Percentiles rank a stretch among this genome's conserved stretches.
Conservation (phyloP, 2,888 invertebrate species). For the Perizoma affinitatum region DNA sequence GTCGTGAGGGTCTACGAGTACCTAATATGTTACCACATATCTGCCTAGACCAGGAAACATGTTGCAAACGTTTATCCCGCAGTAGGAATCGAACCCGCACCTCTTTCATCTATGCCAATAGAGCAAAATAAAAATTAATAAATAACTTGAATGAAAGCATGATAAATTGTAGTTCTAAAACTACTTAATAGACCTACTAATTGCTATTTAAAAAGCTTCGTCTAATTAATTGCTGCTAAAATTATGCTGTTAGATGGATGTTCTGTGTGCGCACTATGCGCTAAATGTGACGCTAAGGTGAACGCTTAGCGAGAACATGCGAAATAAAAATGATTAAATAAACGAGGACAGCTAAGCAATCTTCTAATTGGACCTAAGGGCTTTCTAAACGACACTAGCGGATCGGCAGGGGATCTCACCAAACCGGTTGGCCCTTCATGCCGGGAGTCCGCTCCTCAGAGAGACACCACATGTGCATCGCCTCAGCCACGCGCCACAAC, state of each 20-base stretch:
- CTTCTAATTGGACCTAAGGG: conserved; percentile 37
- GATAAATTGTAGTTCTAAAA: conserved; percentile 7
- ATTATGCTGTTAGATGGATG: conserved; percentile 20
- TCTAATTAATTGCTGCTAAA: conserved; percentile 4
- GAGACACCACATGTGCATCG: conserved; percentile 71
- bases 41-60: no score
- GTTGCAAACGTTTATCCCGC: no score
- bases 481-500: conserved; percentile 65
- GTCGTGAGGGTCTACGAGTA: no score
- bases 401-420: conserved; percentile 73
- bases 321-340: conserved; percentile 32
- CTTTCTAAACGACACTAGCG: conserved; percentile 51
- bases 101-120: no score
- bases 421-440: conserved; percentile 83
- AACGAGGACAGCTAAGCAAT: conserved; percentile 15
- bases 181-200: conserved; percentile 7
- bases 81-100: no score
- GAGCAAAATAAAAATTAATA: no score
- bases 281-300: conserved; percentile 11
- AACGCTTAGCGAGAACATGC: conserved; percentile 31
- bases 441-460: conserved; percentile 63
- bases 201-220: conserved; percentile 8
- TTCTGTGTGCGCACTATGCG: neutral
- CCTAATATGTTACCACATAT: no score
- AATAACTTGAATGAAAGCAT: no score